A percentile compares a stretch with the other conserved stretches of the same genome.
These are phyloP conservation scores for Parazoanthus swiftii DNA, from an alignment of 92 coral and sea anemone genomes.

Conservation along the genomic window DNA sequence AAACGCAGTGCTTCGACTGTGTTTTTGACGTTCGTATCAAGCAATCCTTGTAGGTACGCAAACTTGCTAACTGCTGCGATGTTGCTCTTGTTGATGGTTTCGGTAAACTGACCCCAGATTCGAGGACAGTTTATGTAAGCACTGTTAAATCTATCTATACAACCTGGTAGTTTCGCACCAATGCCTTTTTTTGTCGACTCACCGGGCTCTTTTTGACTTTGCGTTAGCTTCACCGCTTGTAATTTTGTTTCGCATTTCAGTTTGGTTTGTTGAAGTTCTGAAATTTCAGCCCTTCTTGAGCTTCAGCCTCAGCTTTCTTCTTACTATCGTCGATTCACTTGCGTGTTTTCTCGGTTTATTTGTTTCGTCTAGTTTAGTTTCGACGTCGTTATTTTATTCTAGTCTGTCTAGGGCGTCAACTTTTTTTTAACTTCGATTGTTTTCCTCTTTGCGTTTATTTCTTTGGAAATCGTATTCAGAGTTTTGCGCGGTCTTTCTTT, in stretches of 20 bases:
- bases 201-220: constrained; percentile 4
- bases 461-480: no score
- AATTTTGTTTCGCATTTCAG: constrained; percentile 41
- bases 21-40: constrained; percentile 35
- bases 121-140: constrained; percentile 46
- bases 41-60: constrained; percentile 48
- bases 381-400: constrained; percentile 42
- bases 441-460: no score
- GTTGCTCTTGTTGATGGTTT: constrained; percentile 46
- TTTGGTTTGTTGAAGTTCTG: constrained; percentile 40
- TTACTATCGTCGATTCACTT: constrained; percentile 25
- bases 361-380: constrained; percentile 30
- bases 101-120: constrained; percentile 46
- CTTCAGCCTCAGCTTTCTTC: constrained; percentile 24
- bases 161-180: constrained; percentile 47
- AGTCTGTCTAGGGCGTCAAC: no score
- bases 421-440: no score
- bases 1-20: constrained; percentile 54
- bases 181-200: neutral
- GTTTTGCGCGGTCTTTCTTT: no score
- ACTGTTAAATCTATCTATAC: constrained; percentile 42
- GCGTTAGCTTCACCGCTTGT: constrained; percentile 34
- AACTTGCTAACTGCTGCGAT: constrained; percentile 49
- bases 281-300: constrained; percentile 43
- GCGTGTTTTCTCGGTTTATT: constrained; percentile 19